Conservation (phyloP, 2,113 vertebrate genomes). For the Nyctibius bracteatus region DNA sequence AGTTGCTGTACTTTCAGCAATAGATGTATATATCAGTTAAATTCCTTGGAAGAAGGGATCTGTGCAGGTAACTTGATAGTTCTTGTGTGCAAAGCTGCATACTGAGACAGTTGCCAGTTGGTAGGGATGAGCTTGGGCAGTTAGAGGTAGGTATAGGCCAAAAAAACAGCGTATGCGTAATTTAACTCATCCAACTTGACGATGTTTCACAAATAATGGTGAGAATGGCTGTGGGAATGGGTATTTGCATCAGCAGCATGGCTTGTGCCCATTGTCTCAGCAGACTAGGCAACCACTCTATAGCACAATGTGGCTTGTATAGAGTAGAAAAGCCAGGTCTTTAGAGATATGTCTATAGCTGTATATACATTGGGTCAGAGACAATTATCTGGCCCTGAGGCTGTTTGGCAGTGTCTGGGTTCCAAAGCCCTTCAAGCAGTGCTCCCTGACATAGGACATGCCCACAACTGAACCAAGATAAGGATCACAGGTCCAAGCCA, state of each 20-base stretch:
- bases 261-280: not conserved
- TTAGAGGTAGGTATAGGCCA: not conserved
- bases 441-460: not conserved
- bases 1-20: not conserved
- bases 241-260: not conserved
- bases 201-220: not conserved
- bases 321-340: not conserved
- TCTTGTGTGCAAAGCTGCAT: not conserved
- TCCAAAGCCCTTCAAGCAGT: not conserved
- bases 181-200: not conserved
- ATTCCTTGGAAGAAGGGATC: not conserved
- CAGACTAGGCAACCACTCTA: not conserved
- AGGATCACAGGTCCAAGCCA: not conserved
- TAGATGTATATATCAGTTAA: not conserved
- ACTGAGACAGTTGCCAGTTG: not conserved
- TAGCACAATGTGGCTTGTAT: not conserved
- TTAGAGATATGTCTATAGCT: not conserved
- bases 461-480: not conserved
- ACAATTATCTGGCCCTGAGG: not conserved
- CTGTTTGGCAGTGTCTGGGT: not conserved
- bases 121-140: not conserved
- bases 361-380: not conserved
- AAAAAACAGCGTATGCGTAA: not conserved
- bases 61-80: not conserved
- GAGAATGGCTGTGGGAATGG: not conserved